Evolutionary conservation across 2,888 invertebrate species (phyloP).

Genomic region (Agriopis leucophaearia): DNA sequence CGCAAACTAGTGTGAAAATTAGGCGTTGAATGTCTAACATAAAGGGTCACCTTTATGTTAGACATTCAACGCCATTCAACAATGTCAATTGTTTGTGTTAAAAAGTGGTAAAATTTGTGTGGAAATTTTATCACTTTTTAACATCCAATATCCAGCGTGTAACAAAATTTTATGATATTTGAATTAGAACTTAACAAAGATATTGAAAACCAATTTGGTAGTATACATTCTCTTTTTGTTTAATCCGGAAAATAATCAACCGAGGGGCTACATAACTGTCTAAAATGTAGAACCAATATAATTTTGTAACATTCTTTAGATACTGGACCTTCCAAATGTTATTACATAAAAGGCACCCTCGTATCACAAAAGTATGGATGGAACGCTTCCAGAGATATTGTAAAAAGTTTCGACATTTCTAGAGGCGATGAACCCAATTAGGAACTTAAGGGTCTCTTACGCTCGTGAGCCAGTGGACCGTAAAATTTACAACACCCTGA

Average conservation of each 20-base stretch:
- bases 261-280: constrained; percentile 4
- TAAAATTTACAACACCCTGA: constrained; percentile 48
- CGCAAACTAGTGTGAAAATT: too few species aligned
- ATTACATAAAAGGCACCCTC: constrained; percentile 30
- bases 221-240: constrained; percentile 1
- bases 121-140: too few species aligned
- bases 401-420: constrained; percentile 56
- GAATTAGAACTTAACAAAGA: background rate
- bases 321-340: constrained; percentile 25
- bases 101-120: too few species aligned
- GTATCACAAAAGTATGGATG: constrained; percentile 41
- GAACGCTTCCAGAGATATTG: constrained; percentile 49
- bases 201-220: background rate
- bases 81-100: too few species aligned
- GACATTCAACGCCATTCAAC: too few species aligned
- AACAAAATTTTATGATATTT: background rate
- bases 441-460: constrained; percentile 59
- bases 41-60: too few species aligned
- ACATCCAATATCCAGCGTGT: background rate
- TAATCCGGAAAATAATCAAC: constrained; percentile 10
- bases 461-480: constrained; percentile 51
- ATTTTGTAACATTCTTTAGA: constrained; percentile 30
- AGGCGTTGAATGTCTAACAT: too few species aligned
- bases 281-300: constrained; percentile 25
- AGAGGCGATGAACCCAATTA: constrained; percentile 65